Evolutionary conservation across 2,797 vertebrate genomes (phyloP).

Genomic region (Lutra lutra): DNA sequence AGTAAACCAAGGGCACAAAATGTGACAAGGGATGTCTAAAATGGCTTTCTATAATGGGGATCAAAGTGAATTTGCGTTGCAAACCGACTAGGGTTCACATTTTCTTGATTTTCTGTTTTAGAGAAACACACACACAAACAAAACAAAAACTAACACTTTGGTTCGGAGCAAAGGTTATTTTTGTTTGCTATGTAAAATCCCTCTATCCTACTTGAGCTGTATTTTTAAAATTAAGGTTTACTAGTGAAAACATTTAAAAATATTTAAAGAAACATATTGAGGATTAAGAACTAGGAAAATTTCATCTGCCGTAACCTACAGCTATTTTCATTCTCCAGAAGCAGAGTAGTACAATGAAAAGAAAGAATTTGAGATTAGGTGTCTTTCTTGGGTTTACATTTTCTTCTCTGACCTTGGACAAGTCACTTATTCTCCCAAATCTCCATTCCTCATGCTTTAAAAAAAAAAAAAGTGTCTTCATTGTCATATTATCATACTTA

Average conservation of each 20-base stretch:
- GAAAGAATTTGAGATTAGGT: background rate
- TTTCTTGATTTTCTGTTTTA: slow-evolving; percentile 17
- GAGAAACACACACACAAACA: background rate
- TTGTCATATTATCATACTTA: background rate
- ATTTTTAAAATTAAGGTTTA: slow-evolving; percentile 17
- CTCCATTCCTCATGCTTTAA: background rate
- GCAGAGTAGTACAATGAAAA: background rate
- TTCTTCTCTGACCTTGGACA: background rate
- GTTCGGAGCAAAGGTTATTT: background rate
- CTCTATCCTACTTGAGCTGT: background rate
- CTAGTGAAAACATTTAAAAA: background rate
- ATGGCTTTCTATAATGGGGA: background rate
- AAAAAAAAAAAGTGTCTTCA: background rate
- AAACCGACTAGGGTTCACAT: background rate
- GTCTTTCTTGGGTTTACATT: slow-evolving; percentile 12
- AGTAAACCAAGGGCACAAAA: background rate
- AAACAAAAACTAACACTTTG: background rate
- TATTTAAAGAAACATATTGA: background rate
- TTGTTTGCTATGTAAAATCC: background rate
- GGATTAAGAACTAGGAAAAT: background rate
- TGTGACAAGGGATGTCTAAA: background rate
- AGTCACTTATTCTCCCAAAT: background rate
- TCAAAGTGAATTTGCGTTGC: background rate
- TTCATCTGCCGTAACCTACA: background rate
- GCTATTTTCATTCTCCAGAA: background rate